Evolutionary conservation across 2,888 invertebrate genomes (phyloP), one percentile per base, ranked within the genome.

Genomic region (Eristalinus aeneus): DNA sequence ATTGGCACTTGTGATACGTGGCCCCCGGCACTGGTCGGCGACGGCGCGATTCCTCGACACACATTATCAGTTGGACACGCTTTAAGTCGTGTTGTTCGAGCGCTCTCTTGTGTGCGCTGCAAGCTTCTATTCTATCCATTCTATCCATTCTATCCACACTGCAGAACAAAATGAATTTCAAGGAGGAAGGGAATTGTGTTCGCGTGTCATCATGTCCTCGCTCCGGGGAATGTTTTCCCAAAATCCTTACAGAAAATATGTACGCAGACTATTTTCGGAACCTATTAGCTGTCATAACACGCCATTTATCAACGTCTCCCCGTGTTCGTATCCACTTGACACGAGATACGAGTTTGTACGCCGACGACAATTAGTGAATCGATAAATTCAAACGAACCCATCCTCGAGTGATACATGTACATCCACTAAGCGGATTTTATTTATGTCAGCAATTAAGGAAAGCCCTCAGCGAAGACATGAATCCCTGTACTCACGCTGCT

Each of bases 361-460:
- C 16, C 0, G 36, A 1, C 8, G 12, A 23, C 23, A 61, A 61
- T 46, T 61, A 61, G 22, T 61, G 31, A 60, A 58, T 60, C 58
- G 39, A 60, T 39, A 71, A 36, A 54, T 20, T 31, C 27, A 71
- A 20, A 16, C 46, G 16, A 46, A 46, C 46, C 16, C 46, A 46
- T 16, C 46, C 11, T 16, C 11, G 16, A 23, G 46, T 65, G 46
- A 20, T 65, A n/a, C 20, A 53, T 32, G 31, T 9, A 53, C 27
- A 9, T 22, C 63, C 46, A 16, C 16, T 16, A 34, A 10, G 11
- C 23, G 5, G 27, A 8, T 68, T 58, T 65, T 65, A 75, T 75
- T 67, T 67, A 75, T 60, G 60, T 39, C 23, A 22, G 27, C 64
- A 74, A 64, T 64, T 74, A 74, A 10, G 16, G 27, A 34, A 56